Percentiles rank a stretch among this genome's conserved stretches.
These are phyloP conservation scores for Indicator maculatus DNA, from an alignment of 2,113 vertebrate genomes.

Conservation along the genomic window DNA sequence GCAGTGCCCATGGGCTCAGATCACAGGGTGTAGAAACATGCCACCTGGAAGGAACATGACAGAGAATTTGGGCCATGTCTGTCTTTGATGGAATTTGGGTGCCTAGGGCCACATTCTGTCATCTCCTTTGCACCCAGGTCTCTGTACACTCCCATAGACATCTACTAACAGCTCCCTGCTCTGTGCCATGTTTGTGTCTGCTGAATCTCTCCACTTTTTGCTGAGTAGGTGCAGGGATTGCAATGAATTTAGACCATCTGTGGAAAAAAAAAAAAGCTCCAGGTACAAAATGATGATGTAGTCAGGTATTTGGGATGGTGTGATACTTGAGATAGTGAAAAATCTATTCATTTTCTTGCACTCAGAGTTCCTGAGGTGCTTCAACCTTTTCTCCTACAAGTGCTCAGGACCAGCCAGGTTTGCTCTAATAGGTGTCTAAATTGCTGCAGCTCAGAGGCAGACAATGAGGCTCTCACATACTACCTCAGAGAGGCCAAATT, in stretches of 20 bases:
- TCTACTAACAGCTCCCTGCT: background rate
- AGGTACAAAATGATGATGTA: background rate
- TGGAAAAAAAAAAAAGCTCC: background rate
- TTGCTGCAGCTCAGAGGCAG: slow-evolving; percentile 31
- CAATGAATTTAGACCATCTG: background rate
- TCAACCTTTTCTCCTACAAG: background rate
- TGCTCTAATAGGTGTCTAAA: background rate
- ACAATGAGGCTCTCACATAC: slow-evolving; percentile 17
- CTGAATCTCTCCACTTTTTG: background rate
- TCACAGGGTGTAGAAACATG: background rate
- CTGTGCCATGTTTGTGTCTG: background rate
- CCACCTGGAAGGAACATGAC: background rate
- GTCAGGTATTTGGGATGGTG: background rate
- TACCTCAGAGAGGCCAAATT: slow-evolving; percentile 14
- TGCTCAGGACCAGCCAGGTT: background rate
- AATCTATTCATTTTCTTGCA: background rate
- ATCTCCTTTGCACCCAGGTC: background rate
- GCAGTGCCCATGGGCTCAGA: background rate
- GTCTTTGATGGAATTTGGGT: background rate
- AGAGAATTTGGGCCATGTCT: background rate
- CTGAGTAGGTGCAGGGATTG: background rate
- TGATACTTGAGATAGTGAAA: background rate
- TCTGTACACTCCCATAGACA: background rate
- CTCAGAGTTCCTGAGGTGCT: background rate
- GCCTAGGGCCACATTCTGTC: background rate